These are phyloP conservation scores for Dascillus cervinus DNA, from an alignment of 2,888 invertebrate genomes.

Conservation along the genomic window DNA sequence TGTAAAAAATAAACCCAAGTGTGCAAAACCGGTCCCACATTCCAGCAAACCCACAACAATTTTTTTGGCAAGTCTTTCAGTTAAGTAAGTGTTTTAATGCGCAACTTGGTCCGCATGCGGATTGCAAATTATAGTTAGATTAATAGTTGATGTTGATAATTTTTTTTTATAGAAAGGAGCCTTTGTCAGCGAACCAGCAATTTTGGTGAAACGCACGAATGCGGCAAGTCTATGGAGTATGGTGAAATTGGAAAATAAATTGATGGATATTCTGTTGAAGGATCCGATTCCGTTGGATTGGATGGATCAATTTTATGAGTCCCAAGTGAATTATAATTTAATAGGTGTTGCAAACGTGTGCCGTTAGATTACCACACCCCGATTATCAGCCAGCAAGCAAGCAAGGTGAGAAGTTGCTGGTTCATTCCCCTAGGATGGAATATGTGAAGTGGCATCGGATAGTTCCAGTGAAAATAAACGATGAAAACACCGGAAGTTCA, in stretches of 20 bases:
- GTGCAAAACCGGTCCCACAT: no score
- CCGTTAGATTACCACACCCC: conserved; percentile 95
- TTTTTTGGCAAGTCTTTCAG: no score
- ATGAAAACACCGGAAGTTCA: conserved; percentile 46
- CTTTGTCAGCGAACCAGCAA: conserved; percentile 96
- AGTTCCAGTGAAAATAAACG: conserved; percentile 70
- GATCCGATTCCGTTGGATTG: conserved; percentile 20
- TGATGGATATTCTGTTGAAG: conserved; percentile 76
- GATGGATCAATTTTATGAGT: conserved; percentile 90
- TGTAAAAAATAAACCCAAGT: no score
- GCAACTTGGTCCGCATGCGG: no score
- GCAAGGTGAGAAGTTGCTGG: conserved; percentile 95
- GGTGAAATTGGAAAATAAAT: conserved; percentile 96
- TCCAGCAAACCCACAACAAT: no score
- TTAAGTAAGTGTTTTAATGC: no score
- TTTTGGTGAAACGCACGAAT: conserved; percentile 79
- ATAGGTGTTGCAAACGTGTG: conserved; percentile 96
- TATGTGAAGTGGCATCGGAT: conserved; percentile 81
- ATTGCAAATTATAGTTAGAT: no score
- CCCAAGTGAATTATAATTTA: conserved; percentile 94
- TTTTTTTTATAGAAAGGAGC: conserved; percentile 63
- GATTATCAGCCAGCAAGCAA: conserved; percentile 98
- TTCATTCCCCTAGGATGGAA: conserved; percentile 77
- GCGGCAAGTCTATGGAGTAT: conserved; percentile 92
- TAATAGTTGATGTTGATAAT: no score